Evolutionary conservation across 2,113 vertebrate species (phyloP).

Genomic region (Tautogolabrus adspersus): DNA sequence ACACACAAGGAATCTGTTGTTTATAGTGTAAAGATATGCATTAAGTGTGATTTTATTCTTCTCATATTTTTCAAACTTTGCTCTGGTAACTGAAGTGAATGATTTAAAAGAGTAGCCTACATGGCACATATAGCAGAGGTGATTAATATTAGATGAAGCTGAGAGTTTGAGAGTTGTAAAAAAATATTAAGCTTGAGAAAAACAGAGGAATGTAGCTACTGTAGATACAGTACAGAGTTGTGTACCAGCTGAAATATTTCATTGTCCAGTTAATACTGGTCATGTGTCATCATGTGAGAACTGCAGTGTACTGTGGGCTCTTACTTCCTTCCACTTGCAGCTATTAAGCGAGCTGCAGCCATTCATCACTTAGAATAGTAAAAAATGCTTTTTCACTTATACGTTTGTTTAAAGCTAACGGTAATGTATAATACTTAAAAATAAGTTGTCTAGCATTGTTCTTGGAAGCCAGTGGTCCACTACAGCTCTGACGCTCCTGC

Average conservation of each 20-base stretch:
- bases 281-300: conserved; percentile 74
- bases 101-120: too few relatives aligned
- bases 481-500: neutral
- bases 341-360: neutral
- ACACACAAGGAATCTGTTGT: neutral
- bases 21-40: neutral
- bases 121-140: too few relatives aligned
- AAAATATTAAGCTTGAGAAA: neutral
- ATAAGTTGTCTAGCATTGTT: neutral
- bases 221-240: neutral
- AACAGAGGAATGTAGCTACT: neutral
- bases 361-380: neutral
- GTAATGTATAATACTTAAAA: conserved; percentile 2
- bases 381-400: neutral
- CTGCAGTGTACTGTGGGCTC: neutral
- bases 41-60: neutral
- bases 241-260: conserved; percentile 17
- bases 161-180: neutral
- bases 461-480: conserved; percentile 7
- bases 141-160: neutral
- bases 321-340: conserved; percentile 7
- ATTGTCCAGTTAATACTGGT: conserved; percentile 60
- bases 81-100: too few relatives aligned
- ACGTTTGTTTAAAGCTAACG: neutral
- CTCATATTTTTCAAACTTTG: neutral